Percentiles rank a stretch among this genome's conserved stretches.
Evolutionary conservation across 2,888 invertebrate genomes (phyloP).

Genomic region (Acholoe squamosa): DNA sequence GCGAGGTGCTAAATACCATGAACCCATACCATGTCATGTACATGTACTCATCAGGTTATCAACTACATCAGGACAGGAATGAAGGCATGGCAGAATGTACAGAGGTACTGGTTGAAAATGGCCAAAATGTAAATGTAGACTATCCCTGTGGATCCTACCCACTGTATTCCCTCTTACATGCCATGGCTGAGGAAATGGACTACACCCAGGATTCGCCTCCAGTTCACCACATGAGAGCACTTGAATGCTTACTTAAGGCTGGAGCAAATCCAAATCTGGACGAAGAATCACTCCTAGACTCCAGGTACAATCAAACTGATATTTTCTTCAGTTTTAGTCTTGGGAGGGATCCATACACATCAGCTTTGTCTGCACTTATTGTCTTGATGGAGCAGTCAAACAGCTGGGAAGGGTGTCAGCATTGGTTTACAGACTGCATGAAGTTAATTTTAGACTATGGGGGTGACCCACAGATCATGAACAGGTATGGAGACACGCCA

Average conservation of each 20-base stretch:
- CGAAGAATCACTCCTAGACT: slow-evolving; percentile 71
- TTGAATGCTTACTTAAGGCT: slow-evolving; percentile 74
- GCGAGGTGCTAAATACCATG: slow-evolving; percentile 75
- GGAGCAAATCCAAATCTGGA: slow-evolving; percentile 79
- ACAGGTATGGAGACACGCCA: slow-evolving; percentile 70
- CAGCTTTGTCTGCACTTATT: slow-evolving; percentile 76
- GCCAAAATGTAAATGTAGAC: slow-evolving; percentile 73
- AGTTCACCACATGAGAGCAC: slow-evolving; percentile 72
- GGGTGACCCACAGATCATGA: slow-evolving; percentile 72
- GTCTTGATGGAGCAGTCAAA: slow-evolving; percentile 71
- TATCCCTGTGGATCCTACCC: slow-evolving; percentile 78
- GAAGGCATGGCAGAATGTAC: slow-evolving; percentile 75
- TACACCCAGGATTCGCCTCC: slow-evolving; percentile 71
- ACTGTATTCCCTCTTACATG: slow-evolving; percentile 76
- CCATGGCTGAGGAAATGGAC: slow-evolving; percentile 73
- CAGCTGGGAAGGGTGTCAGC: slow-evolving; percentile 64
- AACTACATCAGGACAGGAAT: slow-evolving; percentile 70
- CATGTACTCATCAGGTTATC: slow-evolving; percentile 73
- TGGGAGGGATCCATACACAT: slow-evolving; percentile 76
- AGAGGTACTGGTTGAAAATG: slow-evolving; percentile 75
- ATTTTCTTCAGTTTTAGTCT: slow-evolving; percentile 72
- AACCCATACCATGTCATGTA: slow-evolving; percentile 79
- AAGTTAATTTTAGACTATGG: slow-evolving; percentile 73
- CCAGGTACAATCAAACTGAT: slow-evolving; percentile 69
- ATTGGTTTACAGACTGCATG: slow-evolving; percentile 64